Evolutionary conservation across 2,113 vertebrate species (phyloP), one percentile per base, ranked within the genome.

Genomic region (Colaptes auratus): DNA sequence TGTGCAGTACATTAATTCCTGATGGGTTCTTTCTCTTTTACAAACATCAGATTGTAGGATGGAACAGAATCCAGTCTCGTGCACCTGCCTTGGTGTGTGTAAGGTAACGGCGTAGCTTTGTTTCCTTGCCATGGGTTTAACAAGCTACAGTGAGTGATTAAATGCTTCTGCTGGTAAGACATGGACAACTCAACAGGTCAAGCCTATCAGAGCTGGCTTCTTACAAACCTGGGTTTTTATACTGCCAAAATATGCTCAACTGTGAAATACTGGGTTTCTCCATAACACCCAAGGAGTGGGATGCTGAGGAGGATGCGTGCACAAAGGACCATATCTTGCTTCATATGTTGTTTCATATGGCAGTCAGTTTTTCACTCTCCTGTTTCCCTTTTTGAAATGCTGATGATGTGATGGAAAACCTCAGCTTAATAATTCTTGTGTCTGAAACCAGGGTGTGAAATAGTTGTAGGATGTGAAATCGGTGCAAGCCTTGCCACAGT

Each of bases 1-100:
- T 93, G 91, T 88, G 90, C 91, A 96, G 67, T 64, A 76, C 83
- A 74, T 94, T 88, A 91, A 89, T 96, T 96, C 90, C 95, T 94
- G 90, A 93, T 94, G 69, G 89, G 52, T 25, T 69, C 83, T 91
- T 93, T 94, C 74, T 88, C 55, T 83, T 86, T 78, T 91, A n/a
- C 44, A 61, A 91, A 81, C 79, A 60, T 89, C 93, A 93, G 55
- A 83, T 92, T 46, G 76, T 84, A 79, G 93, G 53, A 83, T 0
- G 2, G 66, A 90, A 71, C 27, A 25, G 90, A 80, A 91, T 72
- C 67, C 31, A 52, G 61, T 60, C 74, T 90, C 61, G 23, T 53
- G 60, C 74, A 56, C 92, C 88, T 95, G 63, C 65, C 71, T 67
- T 53, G 56, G 39, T 55, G 58, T 44, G 30, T 6, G 3, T 18